phyloP scores from a whole-genome alignment of 2,113 vertebrate species.

The Paradoxurus hermaphroditus region DNA sequence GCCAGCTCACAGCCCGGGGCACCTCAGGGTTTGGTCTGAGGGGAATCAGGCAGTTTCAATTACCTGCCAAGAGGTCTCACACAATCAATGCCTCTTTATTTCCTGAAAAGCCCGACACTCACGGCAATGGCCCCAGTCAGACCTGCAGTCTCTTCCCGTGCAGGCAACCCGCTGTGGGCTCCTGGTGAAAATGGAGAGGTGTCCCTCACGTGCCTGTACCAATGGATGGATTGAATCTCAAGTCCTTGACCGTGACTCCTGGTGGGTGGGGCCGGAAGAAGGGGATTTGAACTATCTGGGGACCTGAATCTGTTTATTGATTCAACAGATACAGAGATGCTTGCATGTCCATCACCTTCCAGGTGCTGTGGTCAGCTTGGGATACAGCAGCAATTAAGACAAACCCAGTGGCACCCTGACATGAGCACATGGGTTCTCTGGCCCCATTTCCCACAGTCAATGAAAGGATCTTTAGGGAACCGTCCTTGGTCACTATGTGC shows the following conservation, averaged over 20 bases:
- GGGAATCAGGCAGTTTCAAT: background rate
- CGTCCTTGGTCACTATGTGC: background rate
- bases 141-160: background rate
- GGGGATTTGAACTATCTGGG: background rate
- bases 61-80: background rate
- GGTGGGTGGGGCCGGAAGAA: accelerated
- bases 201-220: background rate
- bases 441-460: background rate
- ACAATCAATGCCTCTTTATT: conserved; percentile 6
- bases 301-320: accelerated
- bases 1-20: background rate
- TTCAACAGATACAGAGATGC: background rate
- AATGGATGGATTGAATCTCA: background rate
- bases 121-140: accelerated
- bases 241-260: background rate
- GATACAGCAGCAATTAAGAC: accelerated
- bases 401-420: background rate
- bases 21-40: background rate
- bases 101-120: background rate
- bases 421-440: background rate
- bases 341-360: background rate
- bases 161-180: background rate
- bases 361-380: accelerated
- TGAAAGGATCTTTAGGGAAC: background rate
- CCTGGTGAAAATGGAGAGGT: background rate